These are phyloP conservation scores for Rattus rattus DNA, from an alignment of 2,113 vertebrate species.

Conservation along the genomic window DNA sequence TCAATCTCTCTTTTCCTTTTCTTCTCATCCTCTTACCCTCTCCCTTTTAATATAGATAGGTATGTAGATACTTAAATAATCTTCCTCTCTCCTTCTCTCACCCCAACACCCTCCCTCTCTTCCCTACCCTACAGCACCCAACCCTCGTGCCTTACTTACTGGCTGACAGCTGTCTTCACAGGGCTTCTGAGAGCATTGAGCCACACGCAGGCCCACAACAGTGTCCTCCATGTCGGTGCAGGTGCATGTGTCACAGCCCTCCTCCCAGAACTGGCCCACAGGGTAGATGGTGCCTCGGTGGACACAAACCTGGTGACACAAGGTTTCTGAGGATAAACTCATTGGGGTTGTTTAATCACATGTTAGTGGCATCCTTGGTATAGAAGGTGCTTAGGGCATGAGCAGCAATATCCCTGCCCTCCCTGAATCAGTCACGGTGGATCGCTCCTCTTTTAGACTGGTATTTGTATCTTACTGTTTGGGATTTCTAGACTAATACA, in stretches of 20 bases:
- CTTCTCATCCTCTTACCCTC: too few relatives aligned
- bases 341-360: not conserved
- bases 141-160: constrained; percentile 85
- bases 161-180: constrained; percentile 90
- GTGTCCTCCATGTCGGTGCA: constrained; percentile 90
- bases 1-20: not conserved
- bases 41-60: not conserved
- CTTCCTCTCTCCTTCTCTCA: not conserved
- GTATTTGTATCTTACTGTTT: too few relatives aligned
- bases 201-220: constrained; percentile 88
- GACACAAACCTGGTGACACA: constrained; percentile 91
- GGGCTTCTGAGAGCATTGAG: constrained; percentile 88
- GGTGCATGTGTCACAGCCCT: constrained; percentile 91
- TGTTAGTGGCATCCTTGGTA: not conserved
- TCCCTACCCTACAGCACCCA: accelerated
- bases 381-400: not conserved
- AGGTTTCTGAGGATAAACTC: not conserved
- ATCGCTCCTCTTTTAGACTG: not conserved
- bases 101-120: not conserved
- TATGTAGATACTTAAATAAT: not conserved
- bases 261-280: constrained; percentile 91
- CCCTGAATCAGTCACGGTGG: not conserved
- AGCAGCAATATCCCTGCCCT: not conserved
- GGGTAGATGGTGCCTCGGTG: constrained; percentile 89
- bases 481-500: not conserved